phyloP scores from a whole-genome alignment of 2,113 vertebrate species.

The Gallinago paraguaiae region DNA sequence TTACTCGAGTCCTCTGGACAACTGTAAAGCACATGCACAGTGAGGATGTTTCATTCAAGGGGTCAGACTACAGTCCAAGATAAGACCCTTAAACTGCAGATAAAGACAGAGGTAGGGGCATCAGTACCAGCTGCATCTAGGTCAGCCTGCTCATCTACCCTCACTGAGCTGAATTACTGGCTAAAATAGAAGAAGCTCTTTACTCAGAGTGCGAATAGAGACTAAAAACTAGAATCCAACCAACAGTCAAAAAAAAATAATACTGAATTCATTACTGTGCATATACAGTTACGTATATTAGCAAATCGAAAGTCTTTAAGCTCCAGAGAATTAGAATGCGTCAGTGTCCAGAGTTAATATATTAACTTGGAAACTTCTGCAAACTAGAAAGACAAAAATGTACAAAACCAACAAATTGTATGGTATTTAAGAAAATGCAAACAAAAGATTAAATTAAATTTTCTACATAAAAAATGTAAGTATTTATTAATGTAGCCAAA shows the following conservation, averaged over 20 bases:
- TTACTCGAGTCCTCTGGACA: neutral
- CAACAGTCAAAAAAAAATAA: neutral
- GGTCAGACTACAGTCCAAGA: neutral
- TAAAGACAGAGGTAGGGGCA: neutral
- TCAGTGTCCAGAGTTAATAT: neutral
- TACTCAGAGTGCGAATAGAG: neutral
- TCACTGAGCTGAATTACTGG: neutral
- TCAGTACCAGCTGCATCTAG: neutral
- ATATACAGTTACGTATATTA: neutral
- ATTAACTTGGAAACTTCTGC: neutral
- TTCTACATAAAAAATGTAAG: neutral
- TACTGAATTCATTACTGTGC: neutral
- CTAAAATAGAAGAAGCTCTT: neutral
- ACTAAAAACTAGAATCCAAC: neutral
- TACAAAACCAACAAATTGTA: neutral
- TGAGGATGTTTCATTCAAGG: neutral
- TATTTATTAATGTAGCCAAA: neutral
- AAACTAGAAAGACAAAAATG: neutral
- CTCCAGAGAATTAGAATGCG: neutral
- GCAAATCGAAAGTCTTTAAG: neutral
- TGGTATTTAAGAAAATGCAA: neutral
- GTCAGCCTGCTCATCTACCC: neutral
- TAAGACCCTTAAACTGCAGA: neutral
- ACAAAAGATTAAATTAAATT: neutral
- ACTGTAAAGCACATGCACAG: neutral